Evolutionary conservation across 2,797 vertebrate genomes (phyloP), one percentile per base, ranked within the genome.

Genomic region (Tragelaphus eurycerus): DNA sequence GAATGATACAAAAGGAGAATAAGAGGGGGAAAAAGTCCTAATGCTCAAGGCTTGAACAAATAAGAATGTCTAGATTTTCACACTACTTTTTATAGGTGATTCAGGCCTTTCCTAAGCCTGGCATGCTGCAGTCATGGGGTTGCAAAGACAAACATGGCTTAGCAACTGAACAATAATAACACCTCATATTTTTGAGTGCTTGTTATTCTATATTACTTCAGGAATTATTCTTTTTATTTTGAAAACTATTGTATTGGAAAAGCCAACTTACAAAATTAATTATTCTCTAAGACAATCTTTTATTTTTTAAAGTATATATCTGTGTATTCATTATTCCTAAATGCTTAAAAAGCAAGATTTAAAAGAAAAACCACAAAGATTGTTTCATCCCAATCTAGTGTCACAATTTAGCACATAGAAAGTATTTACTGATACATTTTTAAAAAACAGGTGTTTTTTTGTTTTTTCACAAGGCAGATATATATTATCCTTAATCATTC

Each of bases 1-100:
- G 93, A 71, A 76, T 89, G 17, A 1, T 90, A 90, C 84, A 97
- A 97, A 98, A 38, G 96, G 34, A n/a, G 14, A 82, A 92, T 21
- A 96, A 87, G 74, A 54, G 12, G 21, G 50, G 19, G 6, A 9
- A 3, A 34, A 71, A 34, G 86, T n/a, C 21, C 4, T 4, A 67
- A 95, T 48, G 43, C 31, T 95, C 27, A 92, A 86, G 48, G 89
- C 38, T 59, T 96, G 96, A 97, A 93, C 71, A 89, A 83, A 48
- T 48, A 87, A 93, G 5, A 78, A 90, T 52, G 19, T 7, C 79
- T 81, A 71, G n/a, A 27, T 86, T 94, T 76, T 89, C 74, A 57
- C 3, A 87, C 23, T n/a, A n/a, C 34, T 91, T 90, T 87, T 83
- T 89, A 23, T 23, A 52, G 79, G 62, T 89, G 38, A 96, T 4